A percentile compares a stretch with the other conserved stretches of the same genome.
Evolutionary conservation across 2,797 vertebrate genomes (phyloP).

Genomic region (Eutrigla gurnardus): DNA sequence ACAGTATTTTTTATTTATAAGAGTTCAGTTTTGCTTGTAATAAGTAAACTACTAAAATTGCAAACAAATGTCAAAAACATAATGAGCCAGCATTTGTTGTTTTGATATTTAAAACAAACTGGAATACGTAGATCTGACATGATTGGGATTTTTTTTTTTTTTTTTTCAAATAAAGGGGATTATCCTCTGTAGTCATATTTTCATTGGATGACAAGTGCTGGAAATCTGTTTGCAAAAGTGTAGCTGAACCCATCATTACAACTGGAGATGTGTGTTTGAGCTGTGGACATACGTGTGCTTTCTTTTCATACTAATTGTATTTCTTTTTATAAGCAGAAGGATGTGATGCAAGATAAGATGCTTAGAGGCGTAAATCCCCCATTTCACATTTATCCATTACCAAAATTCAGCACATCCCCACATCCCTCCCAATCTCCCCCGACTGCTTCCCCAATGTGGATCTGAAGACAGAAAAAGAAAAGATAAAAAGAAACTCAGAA

Average conservation of each 20-base stretch:
- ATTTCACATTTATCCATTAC: neutral
- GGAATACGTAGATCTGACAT: neutral
- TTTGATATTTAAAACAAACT: constrained; percentile 11
- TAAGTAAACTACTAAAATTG: neutral
- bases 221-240: constrained; percentile 30
- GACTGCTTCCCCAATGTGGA: constrained; percentile 1
- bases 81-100: constrained; percentile 10
- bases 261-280: neutral
- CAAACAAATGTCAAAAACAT: constrained; percentile 9
- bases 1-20: neutral
- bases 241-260: constrained; percentile 24
- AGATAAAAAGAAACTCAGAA: constrained; percentile 1
- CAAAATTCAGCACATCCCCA: constrained; percentile 4
- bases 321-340: neutral
- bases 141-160: neutral
- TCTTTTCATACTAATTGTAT: neutral
- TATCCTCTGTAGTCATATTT: constrained; percentile 23
- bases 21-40: constrained; percentile 12
- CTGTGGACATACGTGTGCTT: neutral
- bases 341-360: neutral
- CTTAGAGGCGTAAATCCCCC: neutral
- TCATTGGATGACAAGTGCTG: constrained; percentile 11
- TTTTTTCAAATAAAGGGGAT: constrained; percentile 13
- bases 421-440: constrained; percentile 6
- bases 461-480: constrained; percentile 5